Conservation (phyloP, 53 echinoderm and acorn worm species). For the Arbacia lixula region DNA sequence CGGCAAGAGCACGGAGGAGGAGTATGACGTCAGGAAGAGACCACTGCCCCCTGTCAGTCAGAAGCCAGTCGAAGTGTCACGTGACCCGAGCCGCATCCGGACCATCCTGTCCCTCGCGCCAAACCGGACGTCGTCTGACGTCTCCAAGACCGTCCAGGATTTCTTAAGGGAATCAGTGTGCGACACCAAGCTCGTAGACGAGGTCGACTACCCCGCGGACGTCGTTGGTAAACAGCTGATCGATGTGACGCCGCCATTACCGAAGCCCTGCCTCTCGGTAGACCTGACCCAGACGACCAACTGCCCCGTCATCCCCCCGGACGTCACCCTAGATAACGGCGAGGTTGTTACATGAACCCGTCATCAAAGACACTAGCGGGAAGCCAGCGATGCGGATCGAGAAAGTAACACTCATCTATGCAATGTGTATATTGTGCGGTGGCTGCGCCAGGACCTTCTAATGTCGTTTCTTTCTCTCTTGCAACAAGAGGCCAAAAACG, state of each 20-base stretch:
- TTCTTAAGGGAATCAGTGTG: no score
- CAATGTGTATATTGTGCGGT: no score
- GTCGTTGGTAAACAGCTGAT: not conserved
- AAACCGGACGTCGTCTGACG: constrained; percentile 34
- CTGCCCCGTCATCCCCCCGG: not conserved
- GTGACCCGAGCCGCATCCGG: constrained; percentile 34
- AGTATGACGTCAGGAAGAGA: constrained; percentile 26
- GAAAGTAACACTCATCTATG: no score
- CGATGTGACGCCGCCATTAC: no score
- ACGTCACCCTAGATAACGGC: constrained; percentile 29
- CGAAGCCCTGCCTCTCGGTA: not conserved
- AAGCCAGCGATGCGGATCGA: no score
- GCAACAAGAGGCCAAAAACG: no score
- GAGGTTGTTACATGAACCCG: constrained; percentile 21
- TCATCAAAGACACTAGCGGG: no score
- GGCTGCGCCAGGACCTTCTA: no score
- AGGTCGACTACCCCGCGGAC: not conserved
- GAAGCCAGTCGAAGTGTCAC: constrained; percentile 25
- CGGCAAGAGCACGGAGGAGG: constrained; percentile 37
- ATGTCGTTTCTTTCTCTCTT: no score
- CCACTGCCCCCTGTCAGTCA: not conserved
- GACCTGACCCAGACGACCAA: constrained; percentile 26
- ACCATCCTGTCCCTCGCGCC: constrained; percentile 37
- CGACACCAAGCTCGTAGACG: constrained; percentile 22
- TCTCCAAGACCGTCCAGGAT: constrained; percentile 9